Percentiles rank a stretch among this genome's conserved stretches.
Conservation (phyloP, 2,888 invertebrate species). For the Drosophila neonasuta region DNA sequence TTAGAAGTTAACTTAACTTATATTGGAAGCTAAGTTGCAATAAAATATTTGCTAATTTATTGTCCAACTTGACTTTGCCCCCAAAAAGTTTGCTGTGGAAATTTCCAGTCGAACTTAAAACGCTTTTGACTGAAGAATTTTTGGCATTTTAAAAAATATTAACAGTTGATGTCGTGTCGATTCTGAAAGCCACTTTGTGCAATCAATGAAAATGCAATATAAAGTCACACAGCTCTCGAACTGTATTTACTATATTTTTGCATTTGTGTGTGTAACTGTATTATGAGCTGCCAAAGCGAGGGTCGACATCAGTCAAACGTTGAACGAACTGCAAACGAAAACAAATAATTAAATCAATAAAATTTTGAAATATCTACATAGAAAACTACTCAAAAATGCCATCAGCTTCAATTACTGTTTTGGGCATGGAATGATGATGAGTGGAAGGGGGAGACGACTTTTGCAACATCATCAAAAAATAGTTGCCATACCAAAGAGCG, state of each 20-base stretch:
- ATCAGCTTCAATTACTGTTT: conserved; percentile 70
- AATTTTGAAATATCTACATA: conserved; percentile 67
- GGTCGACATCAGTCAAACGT: conserved; percentile 39
- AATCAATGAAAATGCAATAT: conserved; percentile 14
- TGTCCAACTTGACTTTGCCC: too few species aligned
- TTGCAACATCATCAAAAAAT: conserved; percentile 75
- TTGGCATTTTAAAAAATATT: too few species aligned
- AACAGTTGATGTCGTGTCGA: neutral
- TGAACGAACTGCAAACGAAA: conserved; percentile 28
- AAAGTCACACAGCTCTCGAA: neutral
- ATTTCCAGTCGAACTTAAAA: too few species aligned
- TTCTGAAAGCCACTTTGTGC: neutral
- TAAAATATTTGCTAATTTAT: too few species aligned
- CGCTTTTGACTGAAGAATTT: too few species aligned
- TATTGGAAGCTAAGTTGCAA: too few species aligned
- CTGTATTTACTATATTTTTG: neutral
- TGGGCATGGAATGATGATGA: conserved; percentile 5
- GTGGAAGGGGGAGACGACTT: conserved; percentile 45
- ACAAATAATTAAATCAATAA: conserved; percentile 73
- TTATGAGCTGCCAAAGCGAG: conserved; percentile 27
- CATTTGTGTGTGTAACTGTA: conserved; percentile 19
- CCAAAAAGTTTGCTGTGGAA: too few species aligned
- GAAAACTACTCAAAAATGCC: conserved; percentile 69
- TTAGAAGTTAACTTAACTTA: too few species aligned
- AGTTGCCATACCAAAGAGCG: conserved; percentile 59